Evolutionary conservation across 2,888 invertebrate species (phyloP).

Genomic region (Eupithecia centaureata): DNA sequence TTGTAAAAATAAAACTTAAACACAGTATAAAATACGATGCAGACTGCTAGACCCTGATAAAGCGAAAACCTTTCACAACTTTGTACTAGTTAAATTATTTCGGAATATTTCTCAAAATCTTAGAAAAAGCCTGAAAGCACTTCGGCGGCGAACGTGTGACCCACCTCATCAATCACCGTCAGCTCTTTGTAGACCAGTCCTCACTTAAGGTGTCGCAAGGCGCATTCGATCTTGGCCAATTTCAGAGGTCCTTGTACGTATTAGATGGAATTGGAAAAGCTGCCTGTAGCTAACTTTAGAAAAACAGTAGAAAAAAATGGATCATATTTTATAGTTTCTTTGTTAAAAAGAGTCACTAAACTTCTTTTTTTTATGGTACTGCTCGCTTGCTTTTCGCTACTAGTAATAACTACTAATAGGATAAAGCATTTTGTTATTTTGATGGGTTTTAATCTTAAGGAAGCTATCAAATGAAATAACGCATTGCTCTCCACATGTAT

Average conservation of each 20-base stretch:
- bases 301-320: too few species aligned
- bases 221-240: slow-evolving; percentile 25
- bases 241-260: slow-evolving; percentile 10
- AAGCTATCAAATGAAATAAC: too few species aligned
- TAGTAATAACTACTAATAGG: too few species aligned
- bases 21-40: not conserved
- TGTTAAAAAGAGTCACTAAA: too few species aligned
- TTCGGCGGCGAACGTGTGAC: slow-evolving; percentile 55
- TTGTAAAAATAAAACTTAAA: not conserved
- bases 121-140: slow-evolving; percentile 41
- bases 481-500: too few species aligned
- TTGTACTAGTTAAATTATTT: slow-evolving; percentile 10
- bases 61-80: slow-evolving; percentile 11
- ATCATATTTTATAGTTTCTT: too few species aligned
- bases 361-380: too few species aligned
- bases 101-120: slow-evolving; percentile 35
- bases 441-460: too few species aligned
- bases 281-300: not conserved
- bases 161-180: slow-evolving; percentile 67
- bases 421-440: too few species aligned
- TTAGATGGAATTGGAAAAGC: slow-evolving; percentile 17
- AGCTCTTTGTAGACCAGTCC: slow-evolving; percentile 64
- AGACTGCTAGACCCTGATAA: not conserved
- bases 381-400: too few species aligned
- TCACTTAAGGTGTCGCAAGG: slow-evolving; percentile 53